Base-by-base conservation (phyloP, 2,888 invertebrate genomes). In the Gnatocerus cornutus region DNA sequence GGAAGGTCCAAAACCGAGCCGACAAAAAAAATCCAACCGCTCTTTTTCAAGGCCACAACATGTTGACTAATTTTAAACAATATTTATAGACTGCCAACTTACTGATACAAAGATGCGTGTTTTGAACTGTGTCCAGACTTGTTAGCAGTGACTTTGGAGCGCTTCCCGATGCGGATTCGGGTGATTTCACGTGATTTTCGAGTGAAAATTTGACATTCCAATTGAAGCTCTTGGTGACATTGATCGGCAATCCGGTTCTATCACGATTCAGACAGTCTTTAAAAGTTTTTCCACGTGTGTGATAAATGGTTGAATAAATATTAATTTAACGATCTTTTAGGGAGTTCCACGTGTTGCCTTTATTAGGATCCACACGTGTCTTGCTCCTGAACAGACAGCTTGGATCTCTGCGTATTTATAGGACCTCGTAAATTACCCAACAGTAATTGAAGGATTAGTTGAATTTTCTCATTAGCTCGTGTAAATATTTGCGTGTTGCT, bases 81-180 rank as follows among this genome's bases (percentile, higher is more conserved):
- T 61, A 48, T 61, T 61, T 46, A 61, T 46, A 8, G 7, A 4
- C 10, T 62, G 62, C 62, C 62, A 62, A 27, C 45, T 59, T 29
- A 33, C 30, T 30, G 12, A 45, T 58, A 41, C 58, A 59, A 45
- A 43, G 56, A 41, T 56, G 12, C n/a, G 14, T 7, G 16, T 30
- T 56, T 56, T 41, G 43, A 37, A 39, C 43, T 6, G 10, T 43
- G 3, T 41, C 56, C 56, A 56, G 43, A 16, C 56, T 56, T 27
- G 56, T 56, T 56, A 56, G 41, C 52, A 29, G 46, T 46, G 8
- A 2, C 9, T 50, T 50, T 50, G 48, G 48, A 50, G 1, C 10
- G 21, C 6, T 21, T 50, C 48, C 48, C 48, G 48, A 2, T 29
- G 46, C 12, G 7, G 48, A 16, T 50, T 5, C 12, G 48, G 10